Evolutionary conservation across 1,140 invertebrate genomes (phyloP).

Genomic region (Dinoponera quadriceps): DNA sequence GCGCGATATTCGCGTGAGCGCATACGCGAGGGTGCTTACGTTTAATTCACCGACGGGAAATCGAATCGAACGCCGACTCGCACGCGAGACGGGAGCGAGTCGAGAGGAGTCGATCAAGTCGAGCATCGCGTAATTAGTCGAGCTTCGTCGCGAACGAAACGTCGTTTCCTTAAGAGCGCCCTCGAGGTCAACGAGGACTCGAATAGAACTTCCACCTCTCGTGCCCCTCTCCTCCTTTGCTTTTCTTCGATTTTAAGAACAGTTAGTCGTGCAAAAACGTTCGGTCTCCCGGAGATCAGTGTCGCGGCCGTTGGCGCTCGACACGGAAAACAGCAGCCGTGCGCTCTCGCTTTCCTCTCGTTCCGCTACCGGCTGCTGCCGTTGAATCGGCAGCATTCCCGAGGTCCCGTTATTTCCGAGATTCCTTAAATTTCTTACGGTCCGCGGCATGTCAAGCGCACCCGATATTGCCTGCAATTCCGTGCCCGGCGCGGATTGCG

Average conservation of each 20-base stretch:
- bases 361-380: neutral
- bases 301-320: neutral
- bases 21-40: neutral
- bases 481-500: too few relatives aligned
- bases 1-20: neutral
- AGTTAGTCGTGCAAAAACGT: conserved; percentile 11
- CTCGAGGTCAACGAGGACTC: neutral
- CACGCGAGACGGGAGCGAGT: conserved; percentile 4
- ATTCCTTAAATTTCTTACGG: conserved; percentile 13
- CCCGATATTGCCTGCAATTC: neutral
- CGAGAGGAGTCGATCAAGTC: conserved; percentile 45
- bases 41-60: conserved; percentile 55
- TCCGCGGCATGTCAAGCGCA: neutral
- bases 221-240: conserved; percentile 1
- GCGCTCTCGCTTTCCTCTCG: too few relatives aligned
- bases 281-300: conserved; percentile 26
- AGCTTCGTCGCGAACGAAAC: conserved; percentile 14
- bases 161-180: conserved; percentile 19
- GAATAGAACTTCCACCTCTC: conserved; percentile 17
- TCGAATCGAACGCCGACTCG: conserved; percentile 51
- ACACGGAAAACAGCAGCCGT: neutral
- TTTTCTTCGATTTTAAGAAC: conserved; percentile 12
- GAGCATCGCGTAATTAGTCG: conserved; percentile 53
- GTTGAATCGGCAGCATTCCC: neutral
- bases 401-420: neutral